A percentile compares a stretch with the other conserved stretches of the same genome.
These are phyloP conservation scores for Mastigias papua DNA, from an alignment of 30 jellyfish, hydroid and myxozoan species.

Conservation along the genomic window DNA sequence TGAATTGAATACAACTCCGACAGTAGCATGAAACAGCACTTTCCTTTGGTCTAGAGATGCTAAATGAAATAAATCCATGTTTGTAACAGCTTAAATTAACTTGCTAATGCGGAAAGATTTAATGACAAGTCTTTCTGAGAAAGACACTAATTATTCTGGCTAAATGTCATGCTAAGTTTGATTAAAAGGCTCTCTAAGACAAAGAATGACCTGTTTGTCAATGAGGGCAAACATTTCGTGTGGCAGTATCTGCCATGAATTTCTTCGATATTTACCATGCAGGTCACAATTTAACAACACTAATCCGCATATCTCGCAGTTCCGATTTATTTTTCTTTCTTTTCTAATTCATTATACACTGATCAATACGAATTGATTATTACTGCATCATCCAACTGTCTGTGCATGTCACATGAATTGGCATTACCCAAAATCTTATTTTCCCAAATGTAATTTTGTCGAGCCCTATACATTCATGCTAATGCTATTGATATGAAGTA, in stretches of 20 bases:
- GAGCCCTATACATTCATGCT: neutral
- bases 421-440: slow-evolving; percentile 5
- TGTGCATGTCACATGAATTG: neutral
- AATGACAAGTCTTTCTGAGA: slow-evolving; percentile 41
- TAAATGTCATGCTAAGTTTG: slow-evolving; percentile 75
- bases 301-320: slow-evolving; percentile 67
- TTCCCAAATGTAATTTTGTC: neutral
- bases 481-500: neutral
- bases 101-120: slow-evolving; percentile 71
- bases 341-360: neutral
- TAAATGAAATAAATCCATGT: neutral
- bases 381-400: slow-evolving; percentile 3
- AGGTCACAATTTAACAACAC: slow-evolving; percentile 52
- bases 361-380: slow-evolving; percentile 15
- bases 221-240: slow-evolving; percentile 49
- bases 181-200: slow-evolving; percentile 44
- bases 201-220: slow-evolving; percentile 47
- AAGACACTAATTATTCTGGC: slow-evolving; percentile 66
- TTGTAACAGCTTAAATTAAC: slow-evolving; percentile 55
- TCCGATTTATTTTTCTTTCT: slow-evolving; percentile 52
- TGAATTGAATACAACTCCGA: neutral
- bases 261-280: neutral
- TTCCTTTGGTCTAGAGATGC: neutral
- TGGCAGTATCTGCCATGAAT: slow-evolving; percentile 4
- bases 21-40: neutral